Conservation (phyloP, 2,797 vertebrate genomes). For the Cygnus olor region DNA sequence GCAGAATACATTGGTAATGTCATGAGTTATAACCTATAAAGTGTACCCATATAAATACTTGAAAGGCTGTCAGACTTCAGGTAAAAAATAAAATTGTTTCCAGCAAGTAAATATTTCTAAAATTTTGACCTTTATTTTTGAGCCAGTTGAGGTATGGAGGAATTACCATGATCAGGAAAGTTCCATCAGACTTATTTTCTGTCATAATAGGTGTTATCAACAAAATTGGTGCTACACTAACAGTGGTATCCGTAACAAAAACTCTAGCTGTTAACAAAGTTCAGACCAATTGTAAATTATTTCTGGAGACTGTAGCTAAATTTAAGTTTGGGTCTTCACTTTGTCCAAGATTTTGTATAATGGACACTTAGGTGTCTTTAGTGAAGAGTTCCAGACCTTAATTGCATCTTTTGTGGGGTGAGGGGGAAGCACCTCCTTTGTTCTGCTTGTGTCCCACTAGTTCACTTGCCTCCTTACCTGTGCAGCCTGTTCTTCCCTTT, state of each 20-base stretch:
- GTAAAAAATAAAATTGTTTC: not conserved
- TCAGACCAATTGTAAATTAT: not conserved
- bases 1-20: constrained; percentile 20
- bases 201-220: not conserved
- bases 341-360: not conserved
- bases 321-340: not conserved
- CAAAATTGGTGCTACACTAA: no score
- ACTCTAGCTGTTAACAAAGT: not conserved
- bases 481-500: not conserved
- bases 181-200: constrained; percentile 16
- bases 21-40: constrained; percentile 6
- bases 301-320: not conserved
- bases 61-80: constrained; percentile 6
- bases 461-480: rapidly evolving
- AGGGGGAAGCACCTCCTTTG: not conserved
- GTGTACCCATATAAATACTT: not conserved
- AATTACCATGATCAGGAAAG: not conserved
- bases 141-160: not conserved
- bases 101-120: not conserved
- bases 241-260: not conserved
- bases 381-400: not conserved
- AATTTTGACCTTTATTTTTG: not conserved
- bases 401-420: not conserved
- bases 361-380: not conserved
- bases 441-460: not conserved